Conservation (phyloP, 2,888 invertebrate genomes). For the Noctua comes region DNA sequence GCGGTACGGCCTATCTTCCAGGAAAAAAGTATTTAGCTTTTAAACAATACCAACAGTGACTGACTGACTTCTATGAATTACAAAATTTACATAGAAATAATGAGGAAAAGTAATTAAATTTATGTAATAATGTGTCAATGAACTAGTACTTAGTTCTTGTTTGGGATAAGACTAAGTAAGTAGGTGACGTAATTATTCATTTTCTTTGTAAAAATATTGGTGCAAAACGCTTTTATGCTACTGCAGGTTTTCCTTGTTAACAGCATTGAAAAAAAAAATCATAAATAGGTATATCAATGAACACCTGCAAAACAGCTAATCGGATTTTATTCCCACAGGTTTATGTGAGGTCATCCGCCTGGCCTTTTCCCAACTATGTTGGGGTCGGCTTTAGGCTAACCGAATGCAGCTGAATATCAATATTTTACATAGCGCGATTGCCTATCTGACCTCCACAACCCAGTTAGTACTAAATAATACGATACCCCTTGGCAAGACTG, state of each 20-base stretch:
- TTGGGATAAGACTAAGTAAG: neutral
- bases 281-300: too few relatives aligned
- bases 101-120: constrained; percentile 39
- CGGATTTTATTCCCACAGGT: too few relatives aligned
- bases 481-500: too few relatives aligned
- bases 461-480: too few relatives aligned
- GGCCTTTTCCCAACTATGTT: too few relatives aligned
- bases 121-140: neutral
- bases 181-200: neutral
- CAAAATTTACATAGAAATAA: constrained; percentile 16
- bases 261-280: too few relatives aligned
- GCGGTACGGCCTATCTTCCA: neutral
- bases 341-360: too few relatives aligned
- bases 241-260: constrained; percentile 3
- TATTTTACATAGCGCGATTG: too few relatives aligned
- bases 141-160: constrained; percentile 10
- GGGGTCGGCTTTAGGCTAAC: too few relatives aligned
- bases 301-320: too few relatives aligned
- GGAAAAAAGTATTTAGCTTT: neutral
- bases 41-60: constrained; percentile 19
- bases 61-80: neutral
- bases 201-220: neutral
- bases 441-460: too few relatives aligned
- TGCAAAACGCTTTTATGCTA: neutral
- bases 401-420: too few relatives aligned